Conservation (phyloP, 2,113 vertebrate genomes). For the Balaeniceps rex region DNA sequence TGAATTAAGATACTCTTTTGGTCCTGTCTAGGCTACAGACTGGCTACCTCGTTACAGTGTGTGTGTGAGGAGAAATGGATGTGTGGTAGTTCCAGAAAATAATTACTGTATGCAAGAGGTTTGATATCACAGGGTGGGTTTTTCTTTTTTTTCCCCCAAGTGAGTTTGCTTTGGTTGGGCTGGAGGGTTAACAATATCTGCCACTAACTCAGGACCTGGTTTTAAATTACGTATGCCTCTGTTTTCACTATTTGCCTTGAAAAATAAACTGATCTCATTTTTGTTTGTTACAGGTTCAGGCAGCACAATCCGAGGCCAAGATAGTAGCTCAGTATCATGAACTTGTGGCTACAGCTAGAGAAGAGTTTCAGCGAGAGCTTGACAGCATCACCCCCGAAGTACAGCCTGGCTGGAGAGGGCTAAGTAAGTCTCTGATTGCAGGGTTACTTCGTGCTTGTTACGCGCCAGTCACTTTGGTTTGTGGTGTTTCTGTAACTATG, state of each 20-base stretch:
- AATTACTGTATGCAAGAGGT: background rate
- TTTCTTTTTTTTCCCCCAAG: background rate
- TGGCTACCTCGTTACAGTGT: background rate
- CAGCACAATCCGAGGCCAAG: conserved; percentile 90
- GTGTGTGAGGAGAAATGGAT: fast-evolving
- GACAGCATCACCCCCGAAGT: conserved; percentile 93
- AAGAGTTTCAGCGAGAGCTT: conserved; percentile 90
- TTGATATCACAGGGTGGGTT: background rate
- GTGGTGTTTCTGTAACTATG: background rate
- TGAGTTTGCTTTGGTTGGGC: background rate
- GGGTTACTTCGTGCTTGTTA: background rate
- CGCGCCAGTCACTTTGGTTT: background rate
- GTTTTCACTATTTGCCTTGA: background rate
- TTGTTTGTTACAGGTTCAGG: conserved; percentile 78
- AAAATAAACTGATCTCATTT: background rate
- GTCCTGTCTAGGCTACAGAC: background rate
- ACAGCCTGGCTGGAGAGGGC: conserved; percentile 91
- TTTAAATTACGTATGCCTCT: background rate
- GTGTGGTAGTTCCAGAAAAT: background rate
- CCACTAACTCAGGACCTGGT: background rate
- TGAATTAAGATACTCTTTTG: background rate
- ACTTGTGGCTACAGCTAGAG: conserved; percentile 88
- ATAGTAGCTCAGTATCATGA: conserved; percentile 93
- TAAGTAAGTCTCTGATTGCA: conserved; percentile 79
- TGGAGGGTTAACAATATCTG: background rate